Percentiles rank a stretch among this genome's conserved stretches.
Conservation (phyloP, 2,797 vertebrate genomes). For the Muraenolepis orangiensis region DNA sequence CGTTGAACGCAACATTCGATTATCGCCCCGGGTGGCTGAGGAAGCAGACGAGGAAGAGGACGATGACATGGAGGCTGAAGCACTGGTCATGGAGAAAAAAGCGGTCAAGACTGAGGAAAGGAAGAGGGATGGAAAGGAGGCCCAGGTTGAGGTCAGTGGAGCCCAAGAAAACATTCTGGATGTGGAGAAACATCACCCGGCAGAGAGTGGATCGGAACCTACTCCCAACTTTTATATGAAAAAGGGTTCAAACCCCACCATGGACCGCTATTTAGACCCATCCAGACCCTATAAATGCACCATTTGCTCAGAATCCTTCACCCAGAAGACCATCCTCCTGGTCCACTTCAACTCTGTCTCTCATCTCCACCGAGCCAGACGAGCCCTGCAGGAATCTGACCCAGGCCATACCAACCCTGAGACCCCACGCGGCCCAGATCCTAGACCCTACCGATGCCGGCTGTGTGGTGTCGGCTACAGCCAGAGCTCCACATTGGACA, state of each 20-base stretch:
- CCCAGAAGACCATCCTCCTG: constrained; percentile 96
- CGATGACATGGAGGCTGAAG: constrained; percentile 57
- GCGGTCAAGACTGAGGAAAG: constrained; percentile 78
- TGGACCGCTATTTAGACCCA: constrained; percentile 97
- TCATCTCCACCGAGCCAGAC: constrained; percentile 94
- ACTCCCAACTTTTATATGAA: constrained; percentile 80
- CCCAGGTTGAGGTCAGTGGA: constrained; percentile 70
- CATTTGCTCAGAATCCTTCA: constrained; percentile 98
- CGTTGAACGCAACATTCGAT: constrained; percentile 58
- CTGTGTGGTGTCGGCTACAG: constrained; percentile 96
- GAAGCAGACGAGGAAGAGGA: constrained; percentile 66
- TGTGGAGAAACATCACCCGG: constrained; percentile 81
- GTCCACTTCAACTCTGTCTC: constrained; percentile 99
- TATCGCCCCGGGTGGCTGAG: constrained; percentile 65
- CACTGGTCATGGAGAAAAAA: constrained; percentile 39
- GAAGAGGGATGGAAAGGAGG: constrained; percentile 75
- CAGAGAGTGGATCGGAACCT: constrained; percentile 83
- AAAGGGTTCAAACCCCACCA: constrained; percentile 91
- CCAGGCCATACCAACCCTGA: constrained; percentile 77
- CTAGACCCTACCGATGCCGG: constrained; percentile 94
- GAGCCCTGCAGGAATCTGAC: constrained; percentile 90
- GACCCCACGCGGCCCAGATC: constrained; percentile 87
- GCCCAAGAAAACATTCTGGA: constrained; percentile 85
- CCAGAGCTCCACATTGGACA: constrained; percentile 98
- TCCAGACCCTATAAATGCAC: constrained; percentile 98